These are phyloP conservation scores for Biston stratarius DNA, from an alignment of 2,888 invertebrate genomes.

Conservation along the genomic window DNA sequence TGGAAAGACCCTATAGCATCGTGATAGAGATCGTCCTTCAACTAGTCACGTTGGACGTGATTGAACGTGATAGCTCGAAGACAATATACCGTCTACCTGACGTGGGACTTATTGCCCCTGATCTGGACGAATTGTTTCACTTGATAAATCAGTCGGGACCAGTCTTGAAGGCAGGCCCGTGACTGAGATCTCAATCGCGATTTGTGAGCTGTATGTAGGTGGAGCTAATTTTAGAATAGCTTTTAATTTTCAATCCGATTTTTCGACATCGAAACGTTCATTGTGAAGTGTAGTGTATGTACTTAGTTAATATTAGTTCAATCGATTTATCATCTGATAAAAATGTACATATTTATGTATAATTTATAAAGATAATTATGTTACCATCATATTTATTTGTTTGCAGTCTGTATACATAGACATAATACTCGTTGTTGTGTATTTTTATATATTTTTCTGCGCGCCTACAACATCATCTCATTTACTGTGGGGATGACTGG, in stretches of 20 bases:
- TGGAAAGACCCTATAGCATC: slow-evolving; percentile 9
- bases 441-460: neutral
- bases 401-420: no score
- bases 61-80: slow-evolving; percentile 14
- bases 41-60: slow-evolving; percentile 21
- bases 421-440: no score
- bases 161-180: slow-evolving; percentile 24
- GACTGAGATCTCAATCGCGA: slow-evolving; percentile 37
- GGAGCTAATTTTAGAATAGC: slow-evolving; percentile 29
- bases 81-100: slow-evolving; percentile 26
- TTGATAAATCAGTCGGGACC: slow-evolving; percentile 15
- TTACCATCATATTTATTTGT: no score
- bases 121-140: slow-evolving; percentile 29
- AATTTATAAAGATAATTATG: no score
- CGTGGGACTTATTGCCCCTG: slow-evolving; percentile 23
- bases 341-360: no score
- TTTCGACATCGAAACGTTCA: neutral
- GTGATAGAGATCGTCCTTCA: slow-evolving; percentile 28
- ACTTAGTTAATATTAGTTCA: neutral
- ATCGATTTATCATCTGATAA: no score
- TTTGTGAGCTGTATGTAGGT: slow-evolving; percentile 21
- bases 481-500: no score
- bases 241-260: slow-evolving; percentile 5
- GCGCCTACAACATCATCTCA: no score
- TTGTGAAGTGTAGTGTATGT: neutral